phyloP scores from a whole-genome alignment of 2,888 invertebrate species.

The Limnephilus rhombicus region DNA sequence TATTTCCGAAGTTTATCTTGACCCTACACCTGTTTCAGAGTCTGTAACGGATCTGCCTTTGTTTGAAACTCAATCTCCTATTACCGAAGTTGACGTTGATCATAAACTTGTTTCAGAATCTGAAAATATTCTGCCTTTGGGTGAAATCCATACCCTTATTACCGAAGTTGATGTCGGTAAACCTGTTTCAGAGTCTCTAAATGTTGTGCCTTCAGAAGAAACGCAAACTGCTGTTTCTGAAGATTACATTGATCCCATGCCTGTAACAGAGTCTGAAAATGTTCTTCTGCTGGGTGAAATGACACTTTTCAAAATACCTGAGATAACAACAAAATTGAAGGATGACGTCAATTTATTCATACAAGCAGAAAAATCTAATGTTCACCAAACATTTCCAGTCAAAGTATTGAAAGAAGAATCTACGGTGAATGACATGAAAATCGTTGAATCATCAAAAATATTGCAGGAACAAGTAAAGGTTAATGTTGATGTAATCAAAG shows the following conservation, averaged over 20 bases:
- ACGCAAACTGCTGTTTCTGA: background rate
- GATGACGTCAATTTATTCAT: constrained; percentile 21
- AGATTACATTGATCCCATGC: background rate
- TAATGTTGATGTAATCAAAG: background rate
- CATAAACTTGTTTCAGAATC: background rate
- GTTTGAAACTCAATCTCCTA: background rate
- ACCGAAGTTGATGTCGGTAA: background rate
- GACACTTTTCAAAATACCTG: background rate
- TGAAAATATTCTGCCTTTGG: background rate
- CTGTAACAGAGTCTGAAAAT: constrained; percentile 8
- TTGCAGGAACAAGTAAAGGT: background rate
- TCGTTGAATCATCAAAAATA: background rate
- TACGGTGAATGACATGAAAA: background rate
- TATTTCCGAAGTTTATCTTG: background rate
- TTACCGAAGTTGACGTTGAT: background rate
- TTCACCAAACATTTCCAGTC: constrained; percentile 31
- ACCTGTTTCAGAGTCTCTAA: background rate
- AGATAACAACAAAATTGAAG: background rate
- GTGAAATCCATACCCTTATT: background rate
- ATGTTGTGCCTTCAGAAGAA: background rate
- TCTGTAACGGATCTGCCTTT: background rate
- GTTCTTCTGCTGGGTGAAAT: background rate
- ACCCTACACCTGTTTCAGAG: background rate
- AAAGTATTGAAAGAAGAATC: background rate
- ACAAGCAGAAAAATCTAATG: constrained; percentile 41